These are phyloP conservation scores for Hylaeus anthracinus DNA, from an alignment of 1,140 invertebrate genomes.

Conservation along the genomic window DNA sequence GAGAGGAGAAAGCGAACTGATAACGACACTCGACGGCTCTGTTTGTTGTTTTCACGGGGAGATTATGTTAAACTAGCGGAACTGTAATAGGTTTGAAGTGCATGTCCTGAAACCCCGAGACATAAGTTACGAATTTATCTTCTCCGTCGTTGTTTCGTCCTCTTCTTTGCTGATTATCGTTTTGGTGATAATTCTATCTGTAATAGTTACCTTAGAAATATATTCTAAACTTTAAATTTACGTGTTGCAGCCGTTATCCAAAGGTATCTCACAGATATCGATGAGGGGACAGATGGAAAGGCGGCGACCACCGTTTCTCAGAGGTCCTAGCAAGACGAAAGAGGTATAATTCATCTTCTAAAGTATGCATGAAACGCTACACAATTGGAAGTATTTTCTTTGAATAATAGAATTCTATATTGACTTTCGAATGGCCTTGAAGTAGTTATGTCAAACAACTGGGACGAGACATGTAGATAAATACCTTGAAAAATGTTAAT, in stretches of 20 bases:
- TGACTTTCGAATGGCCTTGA: too few species aligned
- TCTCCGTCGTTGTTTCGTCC: background rate
- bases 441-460: too few species aligned
- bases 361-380: background rate
- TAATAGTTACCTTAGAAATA: background rate
- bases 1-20: background rate
- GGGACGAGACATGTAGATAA: too few species aligned
- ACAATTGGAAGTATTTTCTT: too few species aligned
- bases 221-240: background rate
- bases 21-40: background rate
- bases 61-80: conserved; percentile 6
- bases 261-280: conserved; percentile 68
- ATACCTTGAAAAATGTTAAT: too few species aligned
- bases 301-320: conserved; percentile 76
- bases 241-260: conserved; percentile 61
- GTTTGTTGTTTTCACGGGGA: background rate
- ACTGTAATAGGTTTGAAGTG: background rate
- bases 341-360: conserved; percentile 68
- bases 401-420: too few species aligned
- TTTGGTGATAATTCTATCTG: background rate
- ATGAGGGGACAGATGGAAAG: conserved; percentile 76
- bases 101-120: background rate
- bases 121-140: background rate
- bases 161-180: background rate
- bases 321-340: conserved; percentile 71